phyloP scores from a whole-genome alignment of 2,113 vertebrate species.

The Trogon melanurus region DNA sequence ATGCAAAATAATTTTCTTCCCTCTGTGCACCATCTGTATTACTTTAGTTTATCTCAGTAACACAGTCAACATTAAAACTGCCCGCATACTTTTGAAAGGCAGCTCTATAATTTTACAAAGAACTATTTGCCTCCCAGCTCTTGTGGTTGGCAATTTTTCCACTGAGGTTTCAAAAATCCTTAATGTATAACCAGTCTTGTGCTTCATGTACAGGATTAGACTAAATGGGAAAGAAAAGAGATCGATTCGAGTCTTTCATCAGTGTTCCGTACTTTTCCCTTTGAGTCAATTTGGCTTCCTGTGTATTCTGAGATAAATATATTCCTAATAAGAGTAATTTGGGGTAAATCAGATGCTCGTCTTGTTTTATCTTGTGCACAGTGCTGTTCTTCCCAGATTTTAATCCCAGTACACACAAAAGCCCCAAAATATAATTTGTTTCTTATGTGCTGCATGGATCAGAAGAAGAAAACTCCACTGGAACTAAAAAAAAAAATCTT shows the following conservation, averaged over 20 bases:
- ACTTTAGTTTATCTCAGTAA: neutral
- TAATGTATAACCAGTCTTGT: neutral
- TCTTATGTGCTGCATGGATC: neutral
- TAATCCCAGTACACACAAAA: neutral
- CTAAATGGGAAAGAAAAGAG: neutral
- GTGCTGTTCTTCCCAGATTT: neutral
- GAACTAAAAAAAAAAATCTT: neutral
- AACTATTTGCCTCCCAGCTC: neutral
- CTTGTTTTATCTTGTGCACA: neutral
- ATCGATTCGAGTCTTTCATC: neutral
- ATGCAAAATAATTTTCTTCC: neutral
- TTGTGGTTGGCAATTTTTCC: neutral
- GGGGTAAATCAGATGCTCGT: neutral
- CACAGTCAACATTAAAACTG: neutral
- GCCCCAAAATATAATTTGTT: neutral
- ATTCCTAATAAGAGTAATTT: neutral
- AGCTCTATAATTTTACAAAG: neutral
- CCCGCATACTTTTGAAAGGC: neutral
- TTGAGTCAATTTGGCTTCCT: neutral
- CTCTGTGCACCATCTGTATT: neutral
- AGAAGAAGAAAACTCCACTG: neutral
- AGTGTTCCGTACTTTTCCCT: neutral
- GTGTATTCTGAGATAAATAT: neutral
- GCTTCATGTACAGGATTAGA: neutral
- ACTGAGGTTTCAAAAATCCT: neutral